Percentiles rank a stretch among this genome's conserved stretches.
These are phyloP conservation scores for Actinia tenebrosa DNA, from an alignment of 64 coral and sea anemone species.

Conservation along the genomic window DNA sequence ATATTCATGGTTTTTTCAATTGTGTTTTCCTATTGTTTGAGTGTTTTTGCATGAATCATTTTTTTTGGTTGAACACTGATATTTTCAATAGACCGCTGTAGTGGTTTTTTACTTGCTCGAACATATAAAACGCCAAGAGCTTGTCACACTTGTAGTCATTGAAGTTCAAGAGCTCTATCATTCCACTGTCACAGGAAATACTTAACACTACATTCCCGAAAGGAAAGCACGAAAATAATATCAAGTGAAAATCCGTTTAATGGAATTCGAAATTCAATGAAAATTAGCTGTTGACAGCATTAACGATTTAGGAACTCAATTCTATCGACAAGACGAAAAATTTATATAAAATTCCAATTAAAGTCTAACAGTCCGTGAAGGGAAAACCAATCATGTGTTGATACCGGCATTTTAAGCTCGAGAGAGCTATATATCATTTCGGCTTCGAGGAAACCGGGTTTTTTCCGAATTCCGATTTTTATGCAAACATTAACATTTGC, in stretches of 20 bases:
- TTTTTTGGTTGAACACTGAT: neutral
- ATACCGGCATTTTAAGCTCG: neutral
- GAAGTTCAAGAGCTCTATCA: neutral
- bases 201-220: neutral
- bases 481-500: constrained; percentile 15
- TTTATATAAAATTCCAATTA: neutral
- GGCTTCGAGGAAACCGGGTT: neutral
- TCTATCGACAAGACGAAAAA: neutral
- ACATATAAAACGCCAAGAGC: neutral
- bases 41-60: neutral
- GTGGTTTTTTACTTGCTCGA: neutral
- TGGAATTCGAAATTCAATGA: neutral
- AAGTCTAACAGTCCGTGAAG: neutral
- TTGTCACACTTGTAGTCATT: neutral
- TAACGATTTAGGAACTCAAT: neutral
- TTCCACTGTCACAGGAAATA: neutral
- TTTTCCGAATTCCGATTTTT: neutral
- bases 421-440: neutral
- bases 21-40: neutral
- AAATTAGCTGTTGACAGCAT: neutral
- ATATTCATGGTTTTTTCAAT: neutral
- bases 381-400: neutral
- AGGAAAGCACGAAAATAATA: neutral
- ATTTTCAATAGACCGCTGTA: neutral
- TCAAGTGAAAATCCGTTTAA: neutral